A percentile compares a stretch with the other conserved stretches of the same genome.
phyloP scores from a whole-genome alignment of 1,140 invertebrate genomes.

The Drosophila parvula region DNA sequence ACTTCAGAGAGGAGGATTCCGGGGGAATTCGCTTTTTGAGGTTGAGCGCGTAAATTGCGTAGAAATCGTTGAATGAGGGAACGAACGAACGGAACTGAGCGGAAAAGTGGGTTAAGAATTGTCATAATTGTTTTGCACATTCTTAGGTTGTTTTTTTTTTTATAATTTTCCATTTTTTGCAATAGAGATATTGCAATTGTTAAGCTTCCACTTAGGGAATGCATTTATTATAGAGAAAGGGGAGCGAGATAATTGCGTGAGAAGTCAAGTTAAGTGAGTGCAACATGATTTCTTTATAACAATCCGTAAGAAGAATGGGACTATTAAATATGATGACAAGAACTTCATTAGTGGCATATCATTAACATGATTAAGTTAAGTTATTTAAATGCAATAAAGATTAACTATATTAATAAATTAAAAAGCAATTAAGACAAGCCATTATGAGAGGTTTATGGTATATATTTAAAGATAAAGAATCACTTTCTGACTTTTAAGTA shows the following conservation, averaged over 20 bases:
- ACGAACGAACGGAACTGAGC: constrained; percentile 22
- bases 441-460: background rate
- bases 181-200: constrained; percentile 65
- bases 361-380: background rate
- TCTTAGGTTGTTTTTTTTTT: constrained; percentile 15
- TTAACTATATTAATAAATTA: background rate
- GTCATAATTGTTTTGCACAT: constrained; percentile 70
- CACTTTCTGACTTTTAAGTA: too few species aligned
- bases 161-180: constrained; percentile 3
- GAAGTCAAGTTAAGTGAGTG: constrained; percentile 27
- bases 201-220: constrained; percentile 31
- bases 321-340: constrained; percentile 4
- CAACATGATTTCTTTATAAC: constrained; percentile 45
- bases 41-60: constrained; percentile 63
- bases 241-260: constrained; percentile 41
- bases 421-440: background rate
- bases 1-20: constrained; percentile 5
- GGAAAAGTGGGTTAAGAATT: constrained; percentile 75
- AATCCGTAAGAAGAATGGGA: constrained; percentile 5
- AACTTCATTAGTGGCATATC: constrained; percentile 2
- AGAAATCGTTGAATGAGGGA: constrained; percentile 51
- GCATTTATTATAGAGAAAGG: constrained; percentile 30
- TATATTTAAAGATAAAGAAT: too few species aligned
- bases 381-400: background rate
- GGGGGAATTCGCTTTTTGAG: constrained; percentile 49